phyloP scores from a whole-genome alignment of 2,888 invertebrate genomes.

The Ormyrus rosae region DNA sequence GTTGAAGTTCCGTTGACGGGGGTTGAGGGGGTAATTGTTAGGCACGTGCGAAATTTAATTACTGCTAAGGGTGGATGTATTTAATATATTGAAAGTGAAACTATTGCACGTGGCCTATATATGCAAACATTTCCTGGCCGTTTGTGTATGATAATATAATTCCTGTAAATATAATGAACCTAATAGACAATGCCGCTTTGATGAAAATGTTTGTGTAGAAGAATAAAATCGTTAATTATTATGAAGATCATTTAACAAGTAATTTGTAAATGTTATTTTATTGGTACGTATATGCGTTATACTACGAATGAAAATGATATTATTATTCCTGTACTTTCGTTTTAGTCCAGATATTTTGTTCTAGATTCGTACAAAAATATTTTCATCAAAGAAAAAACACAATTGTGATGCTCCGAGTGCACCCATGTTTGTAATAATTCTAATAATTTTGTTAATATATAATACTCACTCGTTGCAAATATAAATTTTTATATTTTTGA shows the following conservation, averaged over 20 bases:
- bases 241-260: neutral
- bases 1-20: no score
- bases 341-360: neutral
- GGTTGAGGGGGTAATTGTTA: no score
- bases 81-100: slow-evolving; percentile 22
- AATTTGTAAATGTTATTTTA: no score
- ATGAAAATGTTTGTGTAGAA: slow-evolving; percentile 3
- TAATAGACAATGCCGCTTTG: slow-evolving; percentile 1
- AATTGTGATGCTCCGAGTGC: slow-evolving; percentile 15
- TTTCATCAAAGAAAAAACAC: slow-evolving; percentile 12
- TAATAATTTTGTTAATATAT: neutral
- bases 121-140: neutral
- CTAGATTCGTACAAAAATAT: neutral
- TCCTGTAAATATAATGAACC: slow-evolving; percentile 40
- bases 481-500: slow-evolving; percentile 32
- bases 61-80: neutral
- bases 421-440: neutral
- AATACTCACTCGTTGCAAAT: neutral
- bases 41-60: no score
- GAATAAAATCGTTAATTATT: neutral
- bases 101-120: neutral
- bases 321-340: neutral
- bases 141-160: slow-evolving; percentile 19
- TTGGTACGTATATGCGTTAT: no score
- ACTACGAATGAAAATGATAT: neutral